A percentile compares a stretch with the other conserved stretches of the same genome.
phyloP scores from a whole-genome alignment of 1,140 invertebrate species.

The Heterodera carotae region DNA sequence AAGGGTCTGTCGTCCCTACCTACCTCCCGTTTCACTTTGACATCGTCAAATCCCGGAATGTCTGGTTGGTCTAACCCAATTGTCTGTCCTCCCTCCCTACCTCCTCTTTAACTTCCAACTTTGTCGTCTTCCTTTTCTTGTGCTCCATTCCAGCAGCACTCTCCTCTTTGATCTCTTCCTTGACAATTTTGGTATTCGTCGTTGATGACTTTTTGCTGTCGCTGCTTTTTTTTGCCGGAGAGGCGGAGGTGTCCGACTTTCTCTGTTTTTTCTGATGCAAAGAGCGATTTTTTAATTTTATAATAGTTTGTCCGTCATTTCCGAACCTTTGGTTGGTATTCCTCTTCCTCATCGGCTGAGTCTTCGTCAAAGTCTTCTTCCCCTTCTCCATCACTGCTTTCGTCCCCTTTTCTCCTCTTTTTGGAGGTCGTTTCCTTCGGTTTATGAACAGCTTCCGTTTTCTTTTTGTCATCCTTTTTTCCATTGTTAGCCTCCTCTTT shows the following conservation, averaged over 20 bases:
- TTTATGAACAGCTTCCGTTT: background rate
- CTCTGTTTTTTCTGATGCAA: background rate
- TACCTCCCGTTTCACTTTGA: too few relatives aligned
- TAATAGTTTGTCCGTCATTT: background rate
- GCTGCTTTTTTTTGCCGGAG: background rate
- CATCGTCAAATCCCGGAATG: too few relatives aligned
- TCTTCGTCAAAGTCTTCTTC: conserved; percentile 9
- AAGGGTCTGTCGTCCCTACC: too few relatives aligned
- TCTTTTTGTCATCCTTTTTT: background rate
- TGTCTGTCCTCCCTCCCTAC: background rate
- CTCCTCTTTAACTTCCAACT: conserved; percentile 44
- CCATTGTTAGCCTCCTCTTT: background rate
- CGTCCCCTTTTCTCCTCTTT: background rate
- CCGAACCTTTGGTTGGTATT: conserved; percentile 23
- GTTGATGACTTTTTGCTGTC: conserved; percentile 9
- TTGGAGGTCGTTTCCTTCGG: background rate
- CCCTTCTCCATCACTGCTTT: conserved; percentile 6
- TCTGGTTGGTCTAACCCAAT: too few relatives aligned
- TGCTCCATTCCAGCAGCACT: background rate
- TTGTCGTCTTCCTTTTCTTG: conserved; percentile 38
- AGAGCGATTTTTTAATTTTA: background rate
- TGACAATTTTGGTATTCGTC: background rate
- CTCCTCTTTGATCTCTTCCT: conserved; percentile 13
- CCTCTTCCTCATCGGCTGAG: conserved; percentile 13
- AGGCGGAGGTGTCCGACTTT: background rate